Evolutionary conservation across 2,797 vertebrate species (phyloP), one percentile per base, ranked within the genome.

Genomic region (Buceros bicornis): DNA sequence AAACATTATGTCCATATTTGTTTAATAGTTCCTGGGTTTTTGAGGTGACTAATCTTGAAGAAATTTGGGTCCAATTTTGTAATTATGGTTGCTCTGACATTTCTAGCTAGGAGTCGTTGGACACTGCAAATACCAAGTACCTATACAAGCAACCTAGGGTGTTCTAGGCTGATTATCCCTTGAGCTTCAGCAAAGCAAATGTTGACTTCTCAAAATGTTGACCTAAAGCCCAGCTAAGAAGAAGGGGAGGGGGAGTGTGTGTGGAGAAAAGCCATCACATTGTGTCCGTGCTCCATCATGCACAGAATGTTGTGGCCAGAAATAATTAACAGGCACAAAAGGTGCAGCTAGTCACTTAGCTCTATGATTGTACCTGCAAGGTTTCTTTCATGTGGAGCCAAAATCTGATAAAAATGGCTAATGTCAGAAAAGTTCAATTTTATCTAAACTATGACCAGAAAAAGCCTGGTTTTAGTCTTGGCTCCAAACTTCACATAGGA

Each of bases 281-380:
- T 97, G 72, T 91, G 80, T 88, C 91, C 48, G 14, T 86, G 80
- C 60, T 96, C 82, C 90, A 95, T 94, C 95, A 88, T 87, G 47
- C 53, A 84, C 56, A 60, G 56, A 79, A 70, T 84, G 53, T 42
- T 72, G 40, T 73, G 77, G 95, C 93, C 96, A 95, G 66, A 94
- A 95, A 93, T 95, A 95, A 95, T 91, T 95, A 94, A 77, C 73
- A 89, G 51, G 73, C 90, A 88, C 96, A 50, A 96, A 91, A 78
- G 73, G 91, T 89, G 90, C 81, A 87, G 82, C 96, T 95, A 96
- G 77, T 94, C 56, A 87, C 89, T 89, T 95, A 91, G 81, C 90
- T 89, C 70, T 61, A 51, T n/a, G 87, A 94, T 60, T 77, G 62
- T 93, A 96, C 93, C 91, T 95, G 91, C 88, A 90, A 91, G 82